Conservation (phyloP, 2,113 vertebrate genomes). For the Hippocampus barbouri region DNA sequence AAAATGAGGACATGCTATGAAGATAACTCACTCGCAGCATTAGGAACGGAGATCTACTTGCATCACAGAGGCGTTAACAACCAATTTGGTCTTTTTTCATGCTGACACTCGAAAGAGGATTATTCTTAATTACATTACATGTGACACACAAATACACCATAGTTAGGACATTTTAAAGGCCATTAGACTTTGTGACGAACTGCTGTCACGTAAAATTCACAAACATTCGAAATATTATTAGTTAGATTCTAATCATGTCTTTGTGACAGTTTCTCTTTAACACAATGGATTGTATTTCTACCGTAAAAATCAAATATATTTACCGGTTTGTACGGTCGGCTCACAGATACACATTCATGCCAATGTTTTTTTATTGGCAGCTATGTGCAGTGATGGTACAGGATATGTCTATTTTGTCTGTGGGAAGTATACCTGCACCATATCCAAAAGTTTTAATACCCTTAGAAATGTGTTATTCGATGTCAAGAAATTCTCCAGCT, state of each 20-base stretch:
- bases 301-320: neutral
- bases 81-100: conserved; percentile 6
- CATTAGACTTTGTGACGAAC: neutral
- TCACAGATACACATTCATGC: neutral
- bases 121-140: neutral
- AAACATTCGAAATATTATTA: neutral
- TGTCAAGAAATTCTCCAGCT: neutral
- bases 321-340: neutral
- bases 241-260: neutral
- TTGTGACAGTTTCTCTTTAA: neutral
- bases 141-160: neutral
- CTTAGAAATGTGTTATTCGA: neutral
- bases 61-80: neutral
- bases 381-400: neutral
- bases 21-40: conserved; percentile 16
- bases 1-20: conserved; percentile 28
- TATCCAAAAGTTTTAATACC: neutral
- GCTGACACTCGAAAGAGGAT: conserved; percentile 5
- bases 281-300: neutral
- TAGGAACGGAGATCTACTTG: neutral
- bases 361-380: no score
- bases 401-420: neutral
- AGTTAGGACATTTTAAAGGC: neutral
- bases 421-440: neutral
- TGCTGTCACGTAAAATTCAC: neutral